Percentiles rank a stretch among this genome's conserved stretches.
Conservation (phyloP, 2,888 invertebrate species). For the Shargacucullia verbasci region DNA sequence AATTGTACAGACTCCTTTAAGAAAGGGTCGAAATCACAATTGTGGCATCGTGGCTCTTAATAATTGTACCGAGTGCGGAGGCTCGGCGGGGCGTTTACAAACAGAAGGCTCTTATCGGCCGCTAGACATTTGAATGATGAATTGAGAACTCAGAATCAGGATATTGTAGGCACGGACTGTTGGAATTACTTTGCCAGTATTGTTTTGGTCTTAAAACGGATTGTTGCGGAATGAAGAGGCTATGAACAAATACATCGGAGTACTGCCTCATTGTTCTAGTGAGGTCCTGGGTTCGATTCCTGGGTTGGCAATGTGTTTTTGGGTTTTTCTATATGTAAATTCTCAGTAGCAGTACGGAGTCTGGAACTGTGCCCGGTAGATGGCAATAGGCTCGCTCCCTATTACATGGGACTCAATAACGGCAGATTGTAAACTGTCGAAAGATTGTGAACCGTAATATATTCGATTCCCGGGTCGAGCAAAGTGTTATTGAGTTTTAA, state of each 20-base stretch:
- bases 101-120: constrained; percentile 48
- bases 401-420: no score
- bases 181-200: constrained; percentile 37
- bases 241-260: constrained; percentile 1
- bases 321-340: no score
- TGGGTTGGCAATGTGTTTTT: no score
- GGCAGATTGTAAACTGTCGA: no score
- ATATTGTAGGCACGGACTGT: constrained; percentile 35
- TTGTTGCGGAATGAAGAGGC: constrained; percentile 20
- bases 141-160: constrained; percentile 26
- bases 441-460: no score
- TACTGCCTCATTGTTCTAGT: no score
- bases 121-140: constrained; percentile 55
- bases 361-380: no score
- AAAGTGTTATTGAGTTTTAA: no score
- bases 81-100: constrained; percentile 18
- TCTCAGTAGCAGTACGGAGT: no score
- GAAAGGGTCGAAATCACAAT: constrained; percentile 41
- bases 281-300: no score
- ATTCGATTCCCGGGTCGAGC: no score
- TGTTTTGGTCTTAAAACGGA: constrained; percentile 31
- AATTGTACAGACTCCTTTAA: constrained; percentile 47
- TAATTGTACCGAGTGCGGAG: constrained; percentile 45
- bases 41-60: constrained; percentile 43
- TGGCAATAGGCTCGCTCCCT: no score